These are phyloP conservation scores for Caloenas nicobarica DNA, from an alignment of 2,113 vertebrate genomes.

Conservation along the genomic window DNA sequence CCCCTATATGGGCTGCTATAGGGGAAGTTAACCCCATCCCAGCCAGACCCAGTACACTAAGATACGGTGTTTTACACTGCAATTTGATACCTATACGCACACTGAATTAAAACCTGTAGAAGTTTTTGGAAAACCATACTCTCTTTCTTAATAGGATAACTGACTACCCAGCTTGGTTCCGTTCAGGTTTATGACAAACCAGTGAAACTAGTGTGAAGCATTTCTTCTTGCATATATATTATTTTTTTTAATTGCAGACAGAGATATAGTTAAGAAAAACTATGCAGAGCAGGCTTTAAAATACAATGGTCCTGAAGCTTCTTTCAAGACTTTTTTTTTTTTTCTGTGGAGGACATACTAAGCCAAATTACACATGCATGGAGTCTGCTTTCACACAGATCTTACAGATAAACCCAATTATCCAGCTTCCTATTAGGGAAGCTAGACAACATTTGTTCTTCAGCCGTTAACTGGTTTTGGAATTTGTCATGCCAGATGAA, in stretches of 20 bases:
- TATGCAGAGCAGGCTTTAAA: neutral
- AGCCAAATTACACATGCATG: neutral
- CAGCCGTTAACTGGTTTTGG: slow-evolving; percentile 11
- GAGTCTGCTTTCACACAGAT: slow-evolving; percentile 40
- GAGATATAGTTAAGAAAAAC: neutral
- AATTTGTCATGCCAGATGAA: slow-evolving; percentile 36
- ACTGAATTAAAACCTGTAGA: neutral
- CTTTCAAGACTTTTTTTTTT: neutral
- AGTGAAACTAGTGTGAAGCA: neutral
- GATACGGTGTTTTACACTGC: fast-evolving
- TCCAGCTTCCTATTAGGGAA: slow-evolving; percentile 13
- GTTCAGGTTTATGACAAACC: neutral
- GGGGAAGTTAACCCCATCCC: neutral
- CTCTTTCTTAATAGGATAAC: neutral
- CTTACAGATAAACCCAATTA: slow-evolving; percentile 37
- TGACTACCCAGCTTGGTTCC: neutral
- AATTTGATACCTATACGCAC: fast-evolving
- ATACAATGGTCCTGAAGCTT: neutral
- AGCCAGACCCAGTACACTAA: neutral
- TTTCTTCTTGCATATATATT: neutral
- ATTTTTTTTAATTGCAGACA: neutral
- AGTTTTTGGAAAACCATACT: neutral
- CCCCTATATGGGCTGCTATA: neutral
- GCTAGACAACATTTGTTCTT: slow-evolving; percentile 34
- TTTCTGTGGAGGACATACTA: neutral